A percentile compares a stretch with the other conserved stretches of the same genome.
Conservation (phyloP, 2,888 invertebrate species). For the Philhelius pedissequus region DNA sequence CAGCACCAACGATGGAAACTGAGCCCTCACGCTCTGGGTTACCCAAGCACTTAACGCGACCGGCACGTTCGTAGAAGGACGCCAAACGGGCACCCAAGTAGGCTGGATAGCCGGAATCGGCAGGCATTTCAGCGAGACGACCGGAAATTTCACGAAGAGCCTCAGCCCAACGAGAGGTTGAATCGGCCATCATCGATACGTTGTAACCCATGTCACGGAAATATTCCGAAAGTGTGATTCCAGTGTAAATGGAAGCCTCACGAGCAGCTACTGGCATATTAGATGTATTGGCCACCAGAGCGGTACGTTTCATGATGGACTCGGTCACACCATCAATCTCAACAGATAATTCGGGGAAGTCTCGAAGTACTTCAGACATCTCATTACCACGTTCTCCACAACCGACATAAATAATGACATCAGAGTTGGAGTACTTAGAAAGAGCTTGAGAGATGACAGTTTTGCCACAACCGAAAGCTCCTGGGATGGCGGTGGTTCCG, state of each 20-base stretch:
- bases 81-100: slow-evolving; percentile 98
- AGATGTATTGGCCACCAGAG: slow-evolving; percentile 99
- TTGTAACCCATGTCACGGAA: slow-evolving; percentile 99
- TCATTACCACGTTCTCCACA: slow-evolving; percentile 99
- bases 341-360: slow-evolving; percentile 98
- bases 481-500: slow-evolving; percentile 98
- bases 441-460: slow-evolving; percentile 86
- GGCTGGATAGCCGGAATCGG: slow-evolving; percentile 98
- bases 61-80: slow-evolving; percentile 99
- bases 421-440: slow-evolving; percentile 99
- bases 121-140: slow-evolving; percentile 99
- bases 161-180: slow-evolving; percentile 99
- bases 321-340: slow-evolving; percentile 97
- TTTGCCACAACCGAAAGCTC: slow-evolving; percentile 99
- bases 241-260: slow-evolving; percentile 99
- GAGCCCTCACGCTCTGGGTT: slow-evolving; percentile 99
- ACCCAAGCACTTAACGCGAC: slow-evolving; percentile 96
- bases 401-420: slow-evolving; percentile 99
- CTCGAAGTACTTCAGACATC: slow-evolving; percentile 99
- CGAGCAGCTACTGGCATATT: slow-evolving; percentile 99
- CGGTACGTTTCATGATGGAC: slow-evolving; percentile 99
- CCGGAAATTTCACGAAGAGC: slow-evolving; percentile 98
- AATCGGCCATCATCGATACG: slow-evolving; percentile 99
- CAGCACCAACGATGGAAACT: slow-evolving; percentile 99
- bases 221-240: slow-evolving; percentile 99